Percentiles rank a stretch among this genome's conserved stretches.
These are phyloP conservation scores for Acanthococcus lagerstroemiae DNA, from an alignment of 2,888 invertebrate genomes.

Conservation along the genomic window DNA sequence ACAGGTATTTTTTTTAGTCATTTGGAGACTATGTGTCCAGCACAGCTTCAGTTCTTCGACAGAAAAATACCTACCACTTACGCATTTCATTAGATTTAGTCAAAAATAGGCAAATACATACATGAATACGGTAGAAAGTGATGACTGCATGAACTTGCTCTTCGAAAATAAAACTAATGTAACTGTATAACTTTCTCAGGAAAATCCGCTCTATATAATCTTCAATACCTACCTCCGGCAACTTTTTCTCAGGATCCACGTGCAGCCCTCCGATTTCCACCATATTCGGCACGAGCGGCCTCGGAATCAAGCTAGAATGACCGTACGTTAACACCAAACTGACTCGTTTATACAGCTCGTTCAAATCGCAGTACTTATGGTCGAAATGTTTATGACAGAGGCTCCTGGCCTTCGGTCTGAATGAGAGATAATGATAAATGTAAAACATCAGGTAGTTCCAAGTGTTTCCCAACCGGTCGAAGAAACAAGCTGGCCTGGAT, in stretches of 20 bases:
- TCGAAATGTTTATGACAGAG: neutral
- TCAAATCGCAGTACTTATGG: neutral
- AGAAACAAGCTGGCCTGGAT: neutral
- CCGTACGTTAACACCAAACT: neutral
- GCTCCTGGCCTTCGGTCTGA: neutral
- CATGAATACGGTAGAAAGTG: too few species aligned
- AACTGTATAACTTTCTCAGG: too few species aligned
- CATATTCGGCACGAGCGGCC: neutral
- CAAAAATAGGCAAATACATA: too few species aligned
- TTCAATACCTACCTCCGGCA: neutral
- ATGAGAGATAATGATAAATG: neutral
- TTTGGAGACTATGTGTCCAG: too few species aligned
- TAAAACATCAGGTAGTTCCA: neutral
- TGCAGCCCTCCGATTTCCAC: neutral
- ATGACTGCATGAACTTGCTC: too few species aligned
- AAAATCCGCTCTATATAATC: too few species aligned
- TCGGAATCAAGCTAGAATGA: neutral
- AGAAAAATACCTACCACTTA: too few species aligned
- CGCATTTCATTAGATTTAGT: too few species aligned
- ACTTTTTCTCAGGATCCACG: neutral
- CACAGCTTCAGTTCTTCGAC: too few species aligned
- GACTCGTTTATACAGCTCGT: neutral
- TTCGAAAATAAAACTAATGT: too few species aligned
- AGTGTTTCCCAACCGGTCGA: neutral
- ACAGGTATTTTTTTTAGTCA: too few species aligned